Conservation (phyloP, 2,797 vertebrate genomes). For the Protonibea diacanthus region DNA sequence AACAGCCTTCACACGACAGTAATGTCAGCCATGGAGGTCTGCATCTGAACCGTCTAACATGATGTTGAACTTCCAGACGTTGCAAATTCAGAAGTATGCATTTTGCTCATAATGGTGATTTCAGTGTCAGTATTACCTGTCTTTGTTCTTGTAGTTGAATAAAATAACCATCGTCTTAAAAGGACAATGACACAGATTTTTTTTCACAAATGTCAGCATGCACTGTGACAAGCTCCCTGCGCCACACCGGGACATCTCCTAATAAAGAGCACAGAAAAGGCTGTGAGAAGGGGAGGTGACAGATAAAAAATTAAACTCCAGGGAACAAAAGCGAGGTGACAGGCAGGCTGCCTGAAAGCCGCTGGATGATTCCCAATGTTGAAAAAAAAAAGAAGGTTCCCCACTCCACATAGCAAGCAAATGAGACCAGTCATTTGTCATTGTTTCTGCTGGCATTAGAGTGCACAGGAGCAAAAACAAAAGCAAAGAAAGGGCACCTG, state of each 20-base stretch:
- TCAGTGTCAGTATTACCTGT: not conserved
- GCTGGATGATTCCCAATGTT: conserved; percentile 9
- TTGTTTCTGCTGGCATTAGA: not conserved
- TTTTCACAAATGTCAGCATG: conserved; percentile 2
- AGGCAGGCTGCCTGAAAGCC: conserved; percentile 17
- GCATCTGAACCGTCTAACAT: not conserved
- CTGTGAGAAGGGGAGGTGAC: conserved; percentile 31
- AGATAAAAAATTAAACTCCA: conserved; percentile 49
- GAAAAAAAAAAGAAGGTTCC: conserved; percentile 1
- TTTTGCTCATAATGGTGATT: too few relatives aligned
- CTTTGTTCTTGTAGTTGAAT: not conserved
- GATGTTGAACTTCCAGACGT: not conserved
- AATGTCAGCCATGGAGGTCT: too few relatives aligned
- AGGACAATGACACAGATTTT: conserved; percentile 6
- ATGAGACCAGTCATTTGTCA: conserved; percentile 12
- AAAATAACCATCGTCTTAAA: not conserved
- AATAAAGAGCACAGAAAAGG: conserved; percentile 57
- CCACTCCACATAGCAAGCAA: conserved; percentile 11
- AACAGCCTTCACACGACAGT: too few relatives aligned
- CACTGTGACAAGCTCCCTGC: conserved; percentile 14
- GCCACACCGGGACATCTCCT: conserved; percentile 47
- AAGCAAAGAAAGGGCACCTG: not conserved
- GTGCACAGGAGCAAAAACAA: not conserved
- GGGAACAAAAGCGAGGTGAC: conserved; percentile 31
- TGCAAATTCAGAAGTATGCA: not conserved